Conservation (phyloP, 2,113 vertebrate species). For the Gnathonemus longibarbis region DNA sequence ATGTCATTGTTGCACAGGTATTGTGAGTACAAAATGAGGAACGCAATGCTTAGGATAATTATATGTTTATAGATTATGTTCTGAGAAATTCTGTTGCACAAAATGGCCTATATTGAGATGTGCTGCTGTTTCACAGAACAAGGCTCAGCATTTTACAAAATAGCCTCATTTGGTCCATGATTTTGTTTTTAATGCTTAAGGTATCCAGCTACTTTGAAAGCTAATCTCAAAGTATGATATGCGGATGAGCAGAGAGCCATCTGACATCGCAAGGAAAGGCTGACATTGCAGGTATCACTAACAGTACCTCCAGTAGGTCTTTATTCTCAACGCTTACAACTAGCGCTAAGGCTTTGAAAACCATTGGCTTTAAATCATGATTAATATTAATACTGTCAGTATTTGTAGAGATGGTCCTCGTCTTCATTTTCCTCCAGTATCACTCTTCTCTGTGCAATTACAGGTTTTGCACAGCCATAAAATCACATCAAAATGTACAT, state of each 20-base stretch:
- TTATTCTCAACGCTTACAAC: neutral
- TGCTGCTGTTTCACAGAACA: neutral
- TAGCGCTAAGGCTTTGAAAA: neutral
- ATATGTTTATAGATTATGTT: neutral
- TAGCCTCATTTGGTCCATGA: constrained; percentile 19
- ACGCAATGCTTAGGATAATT: neutral
- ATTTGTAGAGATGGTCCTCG: neutral
- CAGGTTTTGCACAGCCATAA: constrained; percentile 9
- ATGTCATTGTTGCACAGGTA: neutral
- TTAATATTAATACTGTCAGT: constrained; percentile 7
- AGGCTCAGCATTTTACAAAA: neutral
- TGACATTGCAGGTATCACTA: neutral
- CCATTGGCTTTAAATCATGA: neutral
- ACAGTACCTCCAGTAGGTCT: neutral
- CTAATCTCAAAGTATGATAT: neutral
- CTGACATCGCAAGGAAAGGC: neutral
- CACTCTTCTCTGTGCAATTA: neutral
- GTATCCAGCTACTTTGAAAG: neutral
- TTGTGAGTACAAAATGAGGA: neutral
- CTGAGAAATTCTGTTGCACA: neutral
- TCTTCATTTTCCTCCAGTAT: neutral
- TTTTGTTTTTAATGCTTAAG: neutral
- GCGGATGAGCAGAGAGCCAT: neutral
- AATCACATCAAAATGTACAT: neutral
- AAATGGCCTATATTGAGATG: neutral